Evolutionary conservation across 1,140 invertebrate genomes (phyloP).

Genomic region (Megathymus violae): DNA sequence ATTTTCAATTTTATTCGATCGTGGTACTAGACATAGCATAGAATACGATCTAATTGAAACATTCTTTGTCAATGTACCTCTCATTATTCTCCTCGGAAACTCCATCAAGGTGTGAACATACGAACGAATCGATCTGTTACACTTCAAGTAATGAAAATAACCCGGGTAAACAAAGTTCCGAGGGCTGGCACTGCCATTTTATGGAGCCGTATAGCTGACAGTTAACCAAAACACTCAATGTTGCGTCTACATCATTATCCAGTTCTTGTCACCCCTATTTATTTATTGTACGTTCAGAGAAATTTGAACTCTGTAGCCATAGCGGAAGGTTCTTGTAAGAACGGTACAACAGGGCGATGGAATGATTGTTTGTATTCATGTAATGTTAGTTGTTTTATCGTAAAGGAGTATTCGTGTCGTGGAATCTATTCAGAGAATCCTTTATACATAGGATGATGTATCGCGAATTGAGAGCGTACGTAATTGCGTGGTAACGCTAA

Average conservation of each 20-base stretch:
- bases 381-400: conserved; percentile 49
- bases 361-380: conserved; percentile 44
- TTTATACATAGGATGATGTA: conserved; percentile 8
- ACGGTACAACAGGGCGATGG: background rate
- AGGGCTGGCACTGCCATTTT: conserved; percentile 45
- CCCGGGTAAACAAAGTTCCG: conserved; percentile 13
- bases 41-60: conserved; percentile 20
- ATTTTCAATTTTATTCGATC: too few species aligned
- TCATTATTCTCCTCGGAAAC: conserved; percentile 20
- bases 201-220: conserved; percentile 47
- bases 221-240: conserved; percentile 53
- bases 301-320: conserved; percentile 33
- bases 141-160: conserved; percentile 21
- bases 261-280: conserved; percentile 49
- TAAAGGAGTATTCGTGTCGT: conserved; percentile 47
- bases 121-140: conserved; percentile 23
- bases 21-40: too few species aligned
- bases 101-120: conserved; percentile 21
- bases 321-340: conserved; percentile 10
- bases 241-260: conserved; percentile 56
- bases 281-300: conserved; percentile 23
- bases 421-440: conserved; percentile 36
- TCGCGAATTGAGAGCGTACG: conserved; percentile 6
- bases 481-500: conserved; percentile 11
- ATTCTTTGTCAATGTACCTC: conserved; percentile 18